Evolutionary conservation across 2,888 invertebrate species (phyloP), one percentile per base, ranked within the genome.

Genomic region (Cremastinae sp.): DNA sequence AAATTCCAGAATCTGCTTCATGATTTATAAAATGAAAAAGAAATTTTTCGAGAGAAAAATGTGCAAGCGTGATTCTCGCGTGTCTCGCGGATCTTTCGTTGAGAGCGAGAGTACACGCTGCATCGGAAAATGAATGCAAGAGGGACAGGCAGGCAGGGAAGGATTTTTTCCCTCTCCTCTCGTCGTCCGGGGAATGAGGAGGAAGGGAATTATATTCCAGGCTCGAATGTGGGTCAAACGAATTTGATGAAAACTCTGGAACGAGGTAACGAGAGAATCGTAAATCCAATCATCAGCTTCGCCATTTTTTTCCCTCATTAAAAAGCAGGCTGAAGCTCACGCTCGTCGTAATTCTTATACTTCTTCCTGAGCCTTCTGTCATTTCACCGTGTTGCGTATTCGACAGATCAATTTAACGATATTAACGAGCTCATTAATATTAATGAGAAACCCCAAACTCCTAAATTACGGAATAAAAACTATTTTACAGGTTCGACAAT

Each of bases 191-290:
- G 55, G 18, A 10, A 8, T 51, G 14, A 58, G 28, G 58, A 14
- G 18, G n/a, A 28, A 14, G 16, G 28, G 12, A 28, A 22, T 41
- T 2, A 58, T 39, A 51, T 41, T 22, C 51, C 28, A 28, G 49
- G 43, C 53, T 43, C 16, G 28, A 65, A 70, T 70, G 74, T 74
- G 58, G 74, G 74, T 74, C 64, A 70, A 59, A 39, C 51, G 22
- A 45, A 43, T 70, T 43, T 43, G 37, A 70, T 45, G 58, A 16
- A 45, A 53, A 70, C 22, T 43, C 68, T 45, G 53, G 43, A 59
- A 43, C 43, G 43, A 72, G 65, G 41, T 49, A 51, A 43, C 58
- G 47, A 56, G 47, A 47, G 56, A 66, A 49, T 28, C 12, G 61
- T 39, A 47, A 41, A 56, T 58, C 37, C 47, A 12, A 61, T 55